Conservation (phyloP, 2,888 invertebrate genomes). For the Entomobrya multifasciata region DNA sequence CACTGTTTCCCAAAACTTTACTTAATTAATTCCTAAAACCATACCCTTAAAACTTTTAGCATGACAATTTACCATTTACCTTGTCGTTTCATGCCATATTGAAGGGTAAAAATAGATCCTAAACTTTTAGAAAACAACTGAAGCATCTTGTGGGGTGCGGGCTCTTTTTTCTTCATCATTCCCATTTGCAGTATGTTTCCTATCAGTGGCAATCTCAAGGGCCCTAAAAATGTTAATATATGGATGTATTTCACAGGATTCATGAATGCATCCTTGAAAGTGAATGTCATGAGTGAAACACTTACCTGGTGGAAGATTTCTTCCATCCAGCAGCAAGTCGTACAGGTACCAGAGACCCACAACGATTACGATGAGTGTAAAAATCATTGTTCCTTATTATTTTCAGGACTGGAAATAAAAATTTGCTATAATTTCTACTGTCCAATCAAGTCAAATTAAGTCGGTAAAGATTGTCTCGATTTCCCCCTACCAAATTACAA, state of each 20-base stretch:
- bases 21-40: not conserved
- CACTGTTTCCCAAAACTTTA: constrained; percentile 46
- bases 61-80: constrained; percentile 32
- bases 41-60: not conserved
- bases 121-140: constrained; percentile 76
- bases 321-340: constrained; percentile 56
- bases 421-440: no score
- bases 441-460: no score
- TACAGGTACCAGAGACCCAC: constrained; percentile 57
- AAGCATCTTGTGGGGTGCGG: constrained; percentile 65
- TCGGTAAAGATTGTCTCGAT: no score
- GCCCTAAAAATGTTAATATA: no score
- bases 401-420: no score
- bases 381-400: no score
- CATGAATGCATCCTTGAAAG: no score
- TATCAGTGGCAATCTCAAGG: constrained; percentile 60
- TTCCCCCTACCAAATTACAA: no score
- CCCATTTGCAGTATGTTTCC: constrained; percentile 67
- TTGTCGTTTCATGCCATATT: constrained; percentile 69
- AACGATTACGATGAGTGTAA: not conserved
- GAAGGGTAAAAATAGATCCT: constrained; percentile 71
- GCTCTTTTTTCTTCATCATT: constrained; percentile 36
- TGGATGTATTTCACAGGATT: no score
- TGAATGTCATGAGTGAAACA: no score
- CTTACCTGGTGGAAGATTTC: constrained; percentile 66